These are phyloP conservation scores for Tricholaema leucomelas DNA, from an alignment of 2,113 vertebrate genomes.

Conservation along the genomic window DNA sequence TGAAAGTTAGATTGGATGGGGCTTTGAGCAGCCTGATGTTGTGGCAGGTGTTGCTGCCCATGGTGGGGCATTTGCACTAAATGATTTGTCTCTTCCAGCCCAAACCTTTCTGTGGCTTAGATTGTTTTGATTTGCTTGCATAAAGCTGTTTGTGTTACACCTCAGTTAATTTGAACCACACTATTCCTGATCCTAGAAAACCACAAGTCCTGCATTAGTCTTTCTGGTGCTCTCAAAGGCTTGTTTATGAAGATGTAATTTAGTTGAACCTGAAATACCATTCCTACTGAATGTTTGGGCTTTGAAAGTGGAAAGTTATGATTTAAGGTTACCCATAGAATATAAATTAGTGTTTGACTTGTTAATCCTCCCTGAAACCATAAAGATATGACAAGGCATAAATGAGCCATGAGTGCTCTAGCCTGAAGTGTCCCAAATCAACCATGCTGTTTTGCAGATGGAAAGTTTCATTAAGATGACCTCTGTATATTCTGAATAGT, in stretches of 20 bases:
- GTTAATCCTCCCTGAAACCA: background rate
- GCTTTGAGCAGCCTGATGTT: background rate
- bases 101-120: background rate
- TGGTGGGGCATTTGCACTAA: background rate
- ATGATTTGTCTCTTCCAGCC: background rate
- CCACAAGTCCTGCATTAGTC: background rate
- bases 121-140: background rate
- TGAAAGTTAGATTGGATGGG: background rate
- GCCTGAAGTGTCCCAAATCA: background rate
- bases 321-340: background rate
- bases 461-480: background rate
- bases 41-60: background rate
- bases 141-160: background rate
- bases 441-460: background rate
- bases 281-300: background rate
- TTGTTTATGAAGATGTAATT: background rate
- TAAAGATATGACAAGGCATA: background rate
- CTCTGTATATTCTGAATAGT: background rate
- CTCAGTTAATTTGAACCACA: background rate
- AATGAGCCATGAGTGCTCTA: background rate
- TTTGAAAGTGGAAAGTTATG: background rate
- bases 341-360: background rate
- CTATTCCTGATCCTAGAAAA: background rate
- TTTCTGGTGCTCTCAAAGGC: background rate
- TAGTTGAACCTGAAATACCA: background rate